Evolutionary conservation across 2,888 invertebrate species (phyloP), one percentile per base, ranked within the genome.

Genomic region (Stegophylla sp.): DNA sequence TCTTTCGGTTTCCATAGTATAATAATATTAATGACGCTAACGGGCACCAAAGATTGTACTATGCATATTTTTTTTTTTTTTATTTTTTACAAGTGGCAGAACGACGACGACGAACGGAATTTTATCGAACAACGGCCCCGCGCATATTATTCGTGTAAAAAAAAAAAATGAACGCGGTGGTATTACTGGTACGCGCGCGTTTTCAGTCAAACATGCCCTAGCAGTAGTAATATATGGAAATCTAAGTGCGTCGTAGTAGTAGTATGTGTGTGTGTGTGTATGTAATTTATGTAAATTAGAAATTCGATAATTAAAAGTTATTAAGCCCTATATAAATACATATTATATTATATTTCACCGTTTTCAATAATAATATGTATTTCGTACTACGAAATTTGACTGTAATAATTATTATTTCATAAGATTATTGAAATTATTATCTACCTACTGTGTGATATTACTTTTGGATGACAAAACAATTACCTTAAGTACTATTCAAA

Each of bases 211-310:
- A 26, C 43, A n/a, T 56, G 15, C 43, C 0, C 53, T 20, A 7
- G 34, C 23, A 41, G 41, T 56, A 23, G n/a, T 20, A 53, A 51
- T n/a, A 34, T 48, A 74, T 45, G 28, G 45, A 74, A 63, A 74
- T 63, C 20, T n/a, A 63, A 61, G 48, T 63, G 13, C 28, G n/a
- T 26, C 59, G 15, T 61, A 61, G 26, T 1, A 5, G 48, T 48
- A 48, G 48, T 48, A n/a, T 48, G 4, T 48, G 53, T 1, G 48
- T 12, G 12, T n/a, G 9, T 48, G 9, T 20, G 48, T 20, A 15
- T 28, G 73, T 61, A 74, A 61, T 48, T 61, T 61, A 74, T 56
- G 72, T 72, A 72, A 71, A 56, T 61, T 61, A 61, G n/a, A 61
- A 61, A 61, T 61, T 48, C 28, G 34, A 74, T 51, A 10, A 48